These are phyloP conservation scores for Drosophila mayaguana DNA, from an alignment of 2,888 invertebrate species.

Conservation along the genomic window DNA sequence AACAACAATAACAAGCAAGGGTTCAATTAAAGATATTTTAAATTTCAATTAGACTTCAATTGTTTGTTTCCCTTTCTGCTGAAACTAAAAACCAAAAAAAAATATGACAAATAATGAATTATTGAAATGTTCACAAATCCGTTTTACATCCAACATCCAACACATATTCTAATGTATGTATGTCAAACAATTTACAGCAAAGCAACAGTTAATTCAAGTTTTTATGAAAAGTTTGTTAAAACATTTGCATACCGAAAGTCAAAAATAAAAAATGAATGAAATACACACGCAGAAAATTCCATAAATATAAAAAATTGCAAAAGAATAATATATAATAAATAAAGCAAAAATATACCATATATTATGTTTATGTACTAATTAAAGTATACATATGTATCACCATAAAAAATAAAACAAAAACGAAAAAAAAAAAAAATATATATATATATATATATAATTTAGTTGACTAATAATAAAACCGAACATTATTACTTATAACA, in stretches of 20 bases:
- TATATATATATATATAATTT: conserved; percentile 62
- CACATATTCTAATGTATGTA: neutral
- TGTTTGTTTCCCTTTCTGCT: conserved; percentile 52
- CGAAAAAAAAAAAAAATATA: conserved; percentile 11
- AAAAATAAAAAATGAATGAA: neutral
- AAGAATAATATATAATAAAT: conserved; percentile 31
- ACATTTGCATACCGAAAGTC: conserved; percentile 53
- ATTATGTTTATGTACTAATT: conserved; percentile 73
- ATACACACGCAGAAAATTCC: conserved; percentile 43
- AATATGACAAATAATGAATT: conserved; percentile 56
- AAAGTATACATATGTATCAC: conserved; percentile 70
- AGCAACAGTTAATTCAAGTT: conserved; percentile 45
- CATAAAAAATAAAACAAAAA: conserved; percentile 1
- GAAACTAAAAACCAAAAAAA: conserved; percentile 24
- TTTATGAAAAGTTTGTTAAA: conserved; percentile 62
- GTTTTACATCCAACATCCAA: neutral
- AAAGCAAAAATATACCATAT: conserved; percentile 42
- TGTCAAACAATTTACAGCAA: conserved; percentile 14
- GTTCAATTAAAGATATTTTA: conserved; percentile 55
- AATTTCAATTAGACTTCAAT: conserved; percentile 56
- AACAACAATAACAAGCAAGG: conserved; percentile 47
- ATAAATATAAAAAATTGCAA: conserved; percentile 64
- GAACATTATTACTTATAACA: conserved; percentile 46
- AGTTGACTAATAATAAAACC: conserved; percentile 70
- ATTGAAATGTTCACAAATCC: conserved; percentile 42